These are phyloP conservation scores for Gnathonemus longibarbis DNA, from an alignment of 2,113 vertebrate genomes.

Conservation along the genomic window DNA sequence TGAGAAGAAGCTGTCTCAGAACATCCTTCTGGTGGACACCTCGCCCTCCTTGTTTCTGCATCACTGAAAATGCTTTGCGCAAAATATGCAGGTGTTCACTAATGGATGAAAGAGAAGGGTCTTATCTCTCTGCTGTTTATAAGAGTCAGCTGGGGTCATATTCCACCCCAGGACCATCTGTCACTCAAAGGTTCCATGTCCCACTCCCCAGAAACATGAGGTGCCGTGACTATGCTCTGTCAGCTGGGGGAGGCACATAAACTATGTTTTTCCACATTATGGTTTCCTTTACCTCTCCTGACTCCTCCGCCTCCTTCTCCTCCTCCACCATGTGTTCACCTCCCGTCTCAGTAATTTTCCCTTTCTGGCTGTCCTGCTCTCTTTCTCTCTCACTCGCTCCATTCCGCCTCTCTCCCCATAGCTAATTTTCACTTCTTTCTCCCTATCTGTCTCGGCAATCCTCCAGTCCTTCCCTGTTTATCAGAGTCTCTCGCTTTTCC, in stretches of 20 bases:
- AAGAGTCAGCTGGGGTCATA: neutral
- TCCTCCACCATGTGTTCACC: conserved; percentile 25
- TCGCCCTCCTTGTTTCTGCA: neutral
- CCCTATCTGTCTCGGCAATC: conserved; percentile 45
- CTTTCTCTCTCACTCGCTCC: conserved; percentile 31
- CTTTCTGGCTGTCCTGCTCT: conserved; percentile 34
- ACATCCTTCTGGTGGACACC: neutral
- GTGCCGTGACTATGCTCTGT: neutral
- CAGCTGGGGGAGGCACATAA: neutral
- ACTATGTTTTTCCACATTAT: neutral
- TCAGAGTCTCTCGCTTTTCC: conserved; percentile 34
- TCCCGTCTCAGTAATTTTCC: conserved; percentile 28
- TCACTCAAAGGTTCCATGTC: neutral
- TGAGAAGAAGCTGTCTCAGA: neutral
- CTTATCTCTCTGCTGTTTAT: neutral
- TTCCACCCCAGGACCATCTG: neutral
- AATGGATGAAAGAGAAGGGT: neutral
- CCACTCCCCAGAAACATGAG: conserved; percentile 15
- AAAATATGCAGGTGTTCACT: neutral
- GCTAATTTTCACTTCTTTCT: conserved; percentile 39
- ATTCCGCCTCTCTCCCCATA: conserved; percentile 23
- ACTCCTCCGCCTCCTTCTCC: neutral
- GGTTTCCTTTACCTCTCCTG: neutral
- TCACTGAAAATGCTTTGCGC: neutral
- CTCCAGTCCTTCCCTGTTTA: conserved; percentile 30